Evolutionary conservation across 2,113 vertebrate genomes (phyloP).

Genomic region (Hippocampus abdominalis): DNA sequence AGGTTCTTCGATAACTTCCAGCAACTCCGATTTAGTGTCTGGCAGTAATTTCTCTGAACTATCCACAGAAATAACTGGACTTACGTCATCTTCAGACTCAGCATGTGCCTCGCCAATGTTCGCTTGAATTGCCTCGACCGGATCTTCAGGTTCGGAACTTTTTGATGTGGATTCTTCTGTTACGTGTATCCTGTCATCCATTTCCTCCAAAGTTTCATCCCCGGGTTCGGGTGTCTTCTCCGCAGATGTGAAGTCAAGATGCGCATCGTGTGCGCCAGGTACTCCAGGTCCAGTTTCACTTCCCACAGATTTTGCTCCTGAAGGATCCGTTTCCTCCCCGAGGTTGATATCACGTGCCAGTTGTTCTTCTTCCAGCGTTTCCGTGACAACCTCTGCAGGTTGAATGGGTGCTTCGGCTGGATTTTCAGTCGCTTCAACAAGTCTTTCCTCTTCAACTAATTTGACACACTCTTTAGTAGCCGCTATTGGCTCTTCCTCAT

Average conservation of each 20-base stretch:
- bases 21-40: constrained; percentile 1
- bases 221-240: constrained; percentile 6
- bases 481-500: background rate
- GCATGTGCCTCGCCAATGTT: background rate
- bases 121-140: background rate
- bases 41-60: constrained; percentile 13
- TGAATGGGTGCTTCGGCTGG: background rate
- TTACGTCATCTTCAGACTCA: constrained; percentile 21
- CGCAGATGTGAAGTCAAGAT: background rate
- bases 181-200: constrained; percentile 1
- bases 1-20: background rate
- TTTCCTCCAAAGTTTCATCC: constrained; percentile 1
- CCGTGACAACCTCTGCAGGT: background rate
- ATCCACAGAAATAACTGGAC: constrained; percentile 25
- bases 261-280: background rate
- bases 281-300: background rate
- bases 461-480: background rate
- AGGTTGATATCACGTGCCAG: background rate
- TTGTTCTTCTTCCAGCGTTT: background rate
- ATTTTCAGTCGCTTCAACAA: background rate
- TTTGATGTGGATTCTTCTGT: constrained; percentile 7
- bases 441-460: background rate
- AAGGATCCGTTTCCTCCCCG: background rate
- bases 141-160: constrained; percentile 1
- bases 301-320: background rate